Base-by-base conservation (phyloP, 2,797 vertebrate genomes). In the Neostethus bicornis region DNA sequence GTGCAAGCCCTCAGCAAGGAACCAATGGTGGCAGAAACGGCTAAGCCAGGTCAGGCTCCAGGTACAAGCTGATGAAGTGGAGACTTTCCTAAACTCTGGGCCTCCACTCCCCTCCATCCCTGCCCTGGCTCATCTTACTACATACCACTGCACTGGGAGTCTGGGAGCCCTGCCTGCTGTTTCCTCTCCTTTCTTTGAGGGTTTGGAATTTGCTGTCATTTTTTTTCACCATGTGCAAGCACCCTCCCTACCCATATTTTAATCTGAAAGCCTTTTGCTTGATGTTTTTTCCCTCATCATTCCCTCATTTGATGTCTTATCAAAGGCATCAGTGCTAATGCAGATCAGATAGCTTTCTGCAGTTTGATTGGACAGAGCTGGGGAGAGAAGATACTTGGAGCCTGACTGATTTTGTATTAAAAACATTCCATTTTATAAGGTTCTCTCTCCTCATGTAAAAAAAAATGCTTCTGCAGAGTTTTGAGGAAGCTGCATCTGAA, bases 1-100 rank as follows among this genome's bases (percentile, higher is more conserved):
- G 80, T 93, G 82, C 89, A 83, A 75, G 93, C 93, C 25, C 77
- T 93, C 66, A 87, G 85, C 87, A 89, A 86, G 59, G 88, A 93
- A 71, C 76, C 89, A 34, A 70, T 61, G 5, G 67, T 19, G 70
- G 55, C 57, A 55, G 72, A 79, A 41, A 69, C 60, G 7, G 41
- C 72, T 35, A 24, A 72, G 58, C 65, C 46, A 75, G 70, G 79
- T 77, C 80, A 77, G 82, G 85, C 79, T 80, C 81, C 93, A 94
- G 91, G 92, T 94, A 95, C 82, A 85, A 37, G 28, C 50, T 73
- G 73, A 80, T 47, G 79, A 79, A 70, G 64, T 19, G 56, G 76
- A 55, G 54, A 63, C 44, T 10, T n/a, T 46, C 73, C 53, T 55
- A 47, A 65, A 42, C 51, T 61, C 46, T 53, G 72, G 77, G 67